These are phyloP conservation scores for Lepidurus apus DNA, from an alignment of 1,140 invertebrate genomes.

Conservation along the genomic window DNA sequence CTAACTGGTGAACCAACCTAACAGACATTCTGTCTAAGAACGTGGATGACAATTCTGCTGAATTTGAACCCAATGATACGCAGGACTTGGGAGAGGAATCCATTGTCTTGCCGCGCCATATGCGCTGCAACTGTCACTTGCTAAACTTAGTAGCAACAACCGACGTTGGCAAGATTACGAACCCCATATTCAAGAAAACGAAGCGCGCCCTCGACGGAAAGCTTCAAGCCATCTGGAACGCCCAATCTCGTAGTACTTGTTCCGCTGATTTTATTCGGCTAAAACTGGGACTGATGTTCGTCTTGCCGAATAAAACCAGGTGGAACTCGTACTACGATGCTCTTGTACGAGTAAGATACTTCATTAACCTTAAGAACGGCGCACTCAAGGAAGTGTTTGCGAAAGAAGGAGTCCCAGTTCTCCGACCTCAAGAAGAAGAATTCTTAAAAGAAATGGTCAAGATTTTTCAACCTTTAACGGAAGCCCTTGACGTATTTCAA, in stretches of 20 bases:
- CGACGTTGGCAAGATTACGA: slow-evolving; percentile 9
- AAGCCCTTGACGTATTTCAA: slow-evolving; percentile 30
- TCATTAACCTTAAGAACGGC: slow-evolving; percentile 29
- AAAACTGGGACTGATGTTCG: slow-evolving; percentile 18
- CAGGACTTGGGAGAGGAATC: neutral
- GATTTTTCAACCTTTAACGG: slow-evolving; percentile 28
- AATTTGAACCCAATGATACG: too few species aligned
- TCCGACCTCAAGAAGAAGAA: slow-evolving; percentile 29
- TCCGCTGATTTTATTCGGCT: slow-evolving; percentile 23
- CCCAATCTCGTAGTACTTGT: slow-evolving; percentile 29
- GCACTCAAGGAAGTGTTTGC: slow-evolving; percentile 29
- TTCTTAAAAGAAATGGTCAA: slow-evolving; percentile 24
- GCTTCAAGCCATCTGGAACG: slow-evolving; percentile 29
- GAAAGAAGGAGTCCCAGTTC: slow-evolving; percentile 26
- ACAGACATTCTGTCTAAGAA: too few species aligned
- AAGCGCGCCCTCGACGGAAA: slow-evolving; percentile 26
- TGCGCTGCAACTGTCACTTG: slow-evolving; percentile 21
- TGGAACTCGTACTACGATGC: slow-evolving; percentile 34
- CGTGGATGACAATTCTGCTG: too few species aligned
- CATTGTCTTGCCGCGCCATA: slow-evolving; percentile 25
- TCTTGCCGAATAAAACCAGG: slow-evolving; percentile 24
- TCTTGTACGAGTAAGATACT: slow-evolving; percentile 25
- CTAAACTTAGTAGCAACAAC: slow-evolving; percentile 30
- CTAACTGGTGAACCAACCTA: too few species aligned
- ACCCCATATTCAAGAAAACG: slow-evolving; percentile 26